Evolutionary conservation across 2,888 invertebrate genomes (phyloP), one percentile per base, ranked within the genome.

Genomic region (Eurois occulta): DNA sequence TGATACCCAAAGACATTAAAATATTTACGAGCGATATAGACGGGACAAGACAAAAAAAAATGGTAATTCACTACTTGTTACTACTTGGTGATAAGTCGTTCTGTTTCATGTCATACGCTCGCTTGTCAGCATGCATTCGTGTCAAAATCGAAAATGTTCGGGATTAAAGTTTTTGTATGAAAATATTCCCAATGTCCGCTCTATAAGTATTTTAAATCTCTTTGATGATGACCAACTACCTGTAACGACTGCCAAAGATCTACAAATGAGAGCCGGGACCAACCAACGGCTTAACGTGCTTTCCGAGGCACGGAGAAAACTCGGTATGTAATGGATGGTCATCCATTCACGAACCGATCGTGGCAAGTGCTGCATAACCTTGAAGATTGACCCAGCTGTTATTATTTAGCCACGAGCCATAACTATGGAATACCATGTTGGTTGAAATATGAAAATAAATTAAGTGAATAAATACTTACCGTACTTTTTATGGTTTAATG

Each of bases 401-500:
- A 16, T 28, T 28, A 58, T 28, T 58, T 58, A 16, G 28, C 28
- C 28, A 28, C 16, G 1, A n/a, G 11, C 55, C 11, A n/a, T 55
- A n/a, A 11, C 28, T 58, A 16, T 28, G 16, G 10, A 46, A 43
- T 28, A 65, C 32, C 28, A 48, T 69, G 24, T 41, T 52, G 3
- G 18, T 41, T 28, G 1, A 24, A 6, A 28, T 48, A 8, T 68
- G 38, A 11, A 41, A 3, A 65, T 35, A 62, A 68, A 60, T 70
- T 41, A 28, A 16, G 11, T 32, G 6, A 66, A n/a, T 62, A 60
- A 48, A 66, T 68, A 80, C 86, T 71, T 77, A 86, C 86, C 32
- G 71, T 72, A 52, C n/a, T 86, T 84, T 86, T 86, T 82, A 67
- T 82, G 43, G 67, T 67, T 84, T 79, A 75, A 16, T 75, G 18